Percentiles rank a stretch among this genome's conserved stretches.
Conservation (phyloP, 1,140 invertebrate genomes). For the Chrysoperla carnea region DNA sequence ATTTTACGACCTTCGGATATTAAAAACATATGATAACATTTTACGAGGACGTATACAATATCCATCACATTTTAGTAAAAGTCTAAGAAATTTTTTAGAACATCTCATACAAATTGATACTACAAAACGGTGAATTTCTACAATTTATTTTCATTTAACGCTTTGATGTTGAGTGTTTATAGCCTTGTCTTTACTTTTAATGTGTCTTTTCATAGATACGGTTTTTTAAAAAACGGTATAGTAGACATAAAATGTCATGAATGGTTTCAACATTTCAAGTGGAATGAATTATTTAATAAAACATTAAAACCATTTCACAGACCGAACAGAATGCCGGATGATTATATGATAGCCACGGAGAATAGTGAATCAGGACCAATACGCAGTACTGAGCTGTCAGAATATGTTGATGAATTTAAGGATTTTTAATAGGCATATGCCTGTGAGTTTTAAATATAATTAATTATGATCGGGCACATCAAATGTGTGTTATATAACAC, state of each 20-base stretch:
- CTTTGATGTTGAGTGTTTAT: neutral
- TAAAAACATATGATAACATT: conserved; percentile 84
- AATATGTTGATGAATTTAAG: no score
- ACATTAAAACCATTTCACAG: conserved; percentile 59
- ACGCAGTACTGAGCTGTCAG: no score
- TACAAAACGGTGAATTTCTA: conserved; percentile 41
- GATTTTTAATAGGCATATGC: no score
- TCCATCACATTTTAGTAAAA: conserved; percentile 43
- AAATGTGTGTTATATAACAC: no score
- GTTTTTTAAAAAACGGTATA: conserved; percentile 55
- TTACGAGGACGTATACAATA: conserved; percentile 55
- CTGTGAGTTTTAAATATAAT: no score
- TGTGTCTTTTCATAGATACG: conserved; percentile 30
- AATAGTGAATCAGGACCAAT: no score
- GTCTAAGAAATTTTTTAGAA: conserved; percentile 72
- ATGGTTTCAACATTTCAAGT: conserved; percentile 52
- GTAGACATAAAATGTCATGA: conserved; percentile 55
- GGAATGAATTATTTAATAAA: conserved; percentile 68
- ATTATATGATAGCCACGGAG: no score
- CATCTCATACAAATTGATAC: conserved; percentile 75
- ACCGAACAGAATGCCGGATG: no score
- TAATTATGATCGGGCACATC: no score
- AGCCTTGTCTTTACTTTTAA: neutral
- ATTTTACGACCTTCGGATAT: conserved; percentile 67
- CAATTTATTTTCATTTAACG: neutral